A percentile compares a stretch with the other conserved stretches of the same genome.
Evolutionary conservation across 2,797 vertebrate genomes (phyloP).

Genomic region (Ataeniobius toweri): DNA sequence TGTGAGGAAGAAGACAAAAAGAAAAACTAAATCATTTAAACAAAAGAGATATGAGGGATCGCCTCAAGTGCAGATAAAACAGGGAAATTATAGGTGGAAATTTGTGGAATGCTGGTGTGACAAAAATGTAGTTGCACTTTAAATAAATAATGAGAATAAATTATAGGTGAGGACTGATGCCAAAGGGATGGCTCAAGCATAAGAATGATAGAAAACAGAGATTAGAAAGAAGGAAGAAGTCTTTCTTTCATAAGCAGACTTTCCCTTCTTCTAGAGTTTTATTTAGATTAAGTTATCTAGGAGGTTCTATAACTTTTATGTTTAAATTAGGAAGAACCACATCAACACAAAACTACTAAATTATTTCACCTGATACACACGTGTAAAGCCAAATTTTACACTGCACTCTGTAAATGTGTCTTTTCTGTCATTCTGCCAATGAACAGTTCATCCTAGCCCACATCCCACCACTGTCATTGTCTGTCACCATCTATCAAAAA

Average conservation of each 20-base stretch:
- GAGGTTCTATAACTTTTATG: neutral
- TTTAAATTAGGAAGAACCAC: neutral
- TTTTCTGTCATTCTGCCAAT: slow-evolving; percentile 9
- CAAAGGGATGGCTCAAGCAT: slow-evolving; percentile 39
- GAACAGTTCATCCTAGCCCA: slow-evolving; percentile 23
- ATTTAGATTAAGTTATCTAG: slow-evolving; percentile 1
- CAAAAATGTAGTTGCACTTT: slow-evolving; percentile 55
- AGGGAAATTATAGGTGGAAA: slow-evolving; percentile 58
- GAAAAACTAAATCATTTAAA: slow-evolving; percentile 54
- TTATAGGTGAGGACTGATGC: slow-evolving; percentile 45
- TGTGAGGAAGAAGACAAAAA: slow-evolving; percentile 25
- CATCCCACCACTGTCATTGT: slow-evolving; percentile 7
- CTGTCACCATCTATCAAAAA: slow-evolving; percentile 33
- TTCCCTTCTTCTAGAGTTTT: slow-evolving; percentile 5
- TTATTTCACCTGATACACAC: neutral
- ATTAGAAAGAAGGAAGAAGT: neutral
- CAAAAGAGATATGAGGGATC: slow-evolving; percentile 53
- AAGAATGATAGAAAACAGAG: slow-evolving; percentile 35
- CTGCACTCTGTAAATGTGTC: slow-evolving; percentile 6
- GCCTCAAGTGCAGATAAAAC: slow-evolving; percentile 54
- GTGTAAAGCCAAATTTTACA: neutral
- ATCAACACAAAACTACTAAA: neutral
- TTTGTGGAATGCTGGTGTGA: slow-evolving; percentile 59
- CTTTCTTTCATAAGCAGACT: slow-evolving; percentile 19
- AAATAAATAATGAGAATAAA: slow-evolving; percentile 60